These are phyloP conservation scores for Alfaro cultratus DNA, from an alignment of 2,797 vertebrate genomes.

Conservation along the genomic window DNA sequence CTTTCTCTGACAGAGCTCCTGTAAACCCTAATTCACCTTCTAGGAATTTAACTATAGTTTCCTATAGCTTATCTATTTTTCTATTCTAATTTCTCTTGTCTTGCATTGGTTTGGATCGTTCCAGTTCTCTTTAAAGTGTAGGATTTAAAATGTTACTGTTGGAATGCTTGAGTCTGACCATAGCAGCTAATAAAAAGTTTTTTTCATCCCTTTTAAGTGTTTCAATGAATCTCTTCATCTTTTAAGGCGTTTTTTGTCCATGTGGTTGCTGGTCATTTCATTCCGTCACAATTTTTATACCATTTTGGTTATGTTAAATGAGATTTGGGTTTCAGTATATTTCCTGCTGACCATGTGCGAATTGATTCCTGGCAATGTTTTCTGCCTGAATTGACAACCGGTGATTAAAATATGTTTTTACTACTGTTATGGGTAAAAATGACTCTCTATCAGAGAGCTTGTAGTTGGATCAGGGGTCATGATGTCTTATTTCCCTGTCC, in stretches of 20 bases:
- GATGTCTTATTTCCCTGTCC: neutral
- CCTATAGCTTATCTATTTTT: neutral
- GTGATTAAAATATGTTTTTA: neutral
- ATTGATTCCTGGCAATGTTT: neutral
- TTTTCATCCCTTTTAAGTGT: neutral
- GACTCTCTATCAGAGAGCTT: neutral
- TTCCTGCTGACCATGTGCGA: neutral
- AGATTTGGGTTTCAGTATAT: neutral
- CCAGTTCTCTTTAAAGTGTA: neutral
- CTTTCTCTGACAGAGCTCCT: conserved; percentile 2
- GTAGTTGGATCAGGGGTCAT: neutral
- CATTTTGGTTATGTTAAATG: neutral
- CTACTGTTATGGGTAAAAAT: neutral
- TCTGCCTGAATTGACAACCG: neutral
- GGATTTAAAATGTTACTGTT: neutral
- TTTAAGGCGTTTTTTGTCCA: neutral
- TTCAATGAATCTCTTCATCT: neutral
- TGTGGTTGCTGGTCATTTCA: neutral
- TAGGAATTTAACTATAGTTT: neutral
- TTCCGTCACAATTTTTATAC: neutral
- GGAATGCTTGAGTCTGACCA: neutral
- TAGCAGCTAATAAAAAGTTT: neutral
- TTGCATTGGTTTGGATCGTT: neutral
- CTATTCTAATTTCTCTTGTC: neutral
- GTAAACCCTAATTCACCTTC: neutral